Evolutionary conservation across 2,888 invertebrate species (phyloP).

Genomic region (Lochmaea crataegi): DNA sequence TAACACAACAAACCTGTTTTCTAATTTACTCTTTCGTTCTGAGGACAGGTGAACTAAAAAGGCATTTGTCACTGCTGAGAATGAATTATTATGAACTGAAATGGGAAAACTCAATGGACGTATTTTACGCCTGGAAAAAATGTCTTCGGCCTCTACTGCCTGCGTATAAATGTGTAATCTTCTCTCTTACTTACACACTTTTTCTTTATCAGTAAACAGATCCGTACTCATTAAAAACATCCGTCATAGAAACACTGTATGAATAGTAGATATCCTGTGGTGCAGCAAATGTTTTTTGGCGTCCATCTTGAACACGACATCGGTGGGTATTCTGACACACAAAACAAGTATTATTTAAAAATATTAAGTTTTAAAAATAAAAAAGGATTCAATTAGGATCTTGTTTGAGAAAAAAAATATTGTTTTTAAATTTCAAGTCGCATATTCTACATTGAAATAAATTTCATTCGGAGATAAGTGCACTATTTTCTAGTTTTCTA

Average conservation of each 20-base stretch:
- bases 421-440: neutral
- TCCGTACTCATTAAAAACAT: neutral
- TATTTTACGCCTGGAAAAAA: constrained; percentile 56
- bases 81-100: constrained; percentile 61
- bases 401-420: neutral
- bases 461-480: neutral
- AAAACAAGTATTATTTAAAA: too few relatives aligned
- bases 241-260: too few relatives aligned
- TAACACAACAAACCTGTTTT: neutral
- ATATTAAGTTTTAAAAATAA: too few relatives aligned
- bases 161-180: constrained; percentile 53
- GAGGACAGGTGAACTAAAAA: constrained; percentile 58
- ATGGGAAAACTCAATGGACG: constrained; percentile 58
- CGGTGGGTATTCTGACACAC: too few relatives aligned
- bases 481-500: constrained; percentile 1
- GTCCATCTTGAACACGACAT: too few relatives aligned
- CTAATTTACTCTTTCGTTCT: constrained; percentile 4
- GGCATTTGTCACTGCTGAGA: constrained; percentile 58
- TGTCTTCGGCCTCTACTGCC: constrained; percentile 48
- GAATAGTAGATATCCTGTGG: too few relatives aligned
- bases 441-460: neutral
- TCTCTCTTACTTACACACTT: neutral
- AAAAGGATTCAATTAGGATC: too few relatives aligned
- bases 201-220: neutral
- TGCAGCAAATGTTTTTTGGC: too few relatives aligned